Evolutionary conservation across 2,888 invertebrate species (phyloP).

Genomic region (Drosophila sordidapex): DNA sequence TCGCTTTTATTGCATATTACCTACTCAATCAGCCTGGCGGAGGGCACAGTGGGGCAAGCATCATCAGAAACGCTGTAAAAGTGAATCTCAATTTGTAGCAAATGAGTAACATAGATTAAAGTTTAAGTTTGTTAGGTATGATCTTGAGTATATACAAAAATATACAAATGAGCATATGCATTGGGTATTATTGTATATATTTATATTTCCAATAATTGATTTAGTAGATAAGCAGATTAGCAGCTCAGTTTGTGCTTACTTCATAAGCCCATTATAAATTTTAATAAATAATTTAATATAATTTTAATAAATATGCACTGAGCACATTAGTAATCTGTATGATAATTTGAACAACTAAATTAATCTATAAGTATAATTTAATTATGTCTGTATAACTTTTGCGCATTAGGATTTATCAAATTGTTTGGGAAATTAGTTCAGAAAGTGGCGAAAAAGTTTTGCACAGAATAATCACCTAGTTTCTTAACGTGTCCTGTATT

Average conservation of each 20-base stretch:
- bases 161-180: background rate
- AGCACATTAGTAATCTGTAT: background rate
- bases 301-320: background rate
- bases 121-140: background rate
- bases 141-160: background rate
- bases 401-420: slow-evolving; percentile 10
- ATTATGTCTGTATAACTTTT: slow-evolving; percentile 3
- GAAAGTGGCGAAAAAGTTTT: slow-evolving; percentile 11
- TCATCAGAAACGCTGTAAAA: background rate
- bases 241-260: background rate
- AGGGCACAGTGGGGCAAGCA: slow-evolving; percentile 53
- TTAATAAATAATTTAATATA: background rate
- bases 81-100: background rate
- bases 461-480: slow-evolving; percentile 28
- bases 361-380: slow-evolving; percentile 1
- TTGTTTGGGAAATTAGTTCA: slow-evolving; percentile 33
- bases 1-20: slow-evolving; percentile 78
- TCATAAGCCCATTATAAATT: background rate
- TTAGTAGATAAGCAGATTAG: no score
- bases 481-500: slow-evolving; percentile 8
- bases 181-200: no score
- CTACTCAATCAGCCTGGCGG: slow-evolving; percentile 53
- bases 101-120: background rate
- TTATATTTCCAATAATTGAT: no score
- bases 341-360: background rate